phyloP scores from a whole-genome alignment of 2,797 vertebrate species.

The Cuculus canorus region DNA sequence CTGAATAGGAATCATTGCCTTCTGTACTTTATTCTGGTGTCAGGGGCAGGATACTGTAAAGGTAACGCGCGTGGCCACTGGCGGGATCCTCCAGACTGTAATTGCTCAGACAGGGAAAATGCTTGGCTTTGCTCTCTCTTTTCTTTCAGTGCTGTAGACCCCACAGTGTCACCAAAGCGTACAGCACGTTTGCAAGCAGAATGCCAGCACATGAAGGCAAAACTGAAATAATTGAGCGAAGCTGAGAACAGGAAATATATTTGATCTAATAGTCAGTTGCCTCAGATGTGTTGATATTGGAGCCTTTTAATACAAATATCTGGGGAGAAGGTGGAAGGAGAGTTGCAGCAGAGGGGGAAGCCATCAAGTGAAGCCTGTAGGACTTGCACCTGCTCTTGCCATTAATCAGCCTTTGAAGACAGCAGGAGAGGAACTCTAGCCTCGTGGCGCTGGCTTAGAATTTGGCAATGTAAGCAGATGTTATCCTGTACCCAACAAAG shows the following conservation, averaged over 20 bases:
- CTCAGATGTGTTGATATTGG: not conserved
- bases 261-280: not conserved
- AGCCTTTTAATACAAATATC: not conserved
- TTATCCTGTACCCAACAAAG: not conserved
- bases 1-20: not conserved
- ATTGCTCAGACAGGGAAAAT: not conserved
- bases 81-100: not conserved
- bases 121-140: rapidly evolving
- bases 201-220: not conserved
- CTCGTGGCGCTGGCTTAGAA: not conserved
- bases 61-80: not conserved
- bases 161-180: not conserved
- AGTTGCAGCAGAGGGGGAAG: not conserved
- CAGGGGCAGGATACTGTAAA: not conserved
- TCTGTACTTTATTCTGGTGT: not conserved
- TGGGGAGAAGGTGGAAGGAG: not conserved
- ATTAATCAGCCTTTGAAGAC: not conserved
- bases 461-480: not conserved
- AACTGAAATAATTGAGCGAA: not conserved
- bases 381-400: not conserved
- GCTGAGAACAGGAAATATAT: not conserved
- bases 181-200: not conserved
- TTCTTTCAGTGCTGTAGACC: not conserved
- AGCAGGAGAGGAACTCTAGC: not conserved
- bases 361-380: not conserved